Base-by-base conservation (phyloP, 2,888 invertebrate species). In the Leptothorax acervorum region DNA sequence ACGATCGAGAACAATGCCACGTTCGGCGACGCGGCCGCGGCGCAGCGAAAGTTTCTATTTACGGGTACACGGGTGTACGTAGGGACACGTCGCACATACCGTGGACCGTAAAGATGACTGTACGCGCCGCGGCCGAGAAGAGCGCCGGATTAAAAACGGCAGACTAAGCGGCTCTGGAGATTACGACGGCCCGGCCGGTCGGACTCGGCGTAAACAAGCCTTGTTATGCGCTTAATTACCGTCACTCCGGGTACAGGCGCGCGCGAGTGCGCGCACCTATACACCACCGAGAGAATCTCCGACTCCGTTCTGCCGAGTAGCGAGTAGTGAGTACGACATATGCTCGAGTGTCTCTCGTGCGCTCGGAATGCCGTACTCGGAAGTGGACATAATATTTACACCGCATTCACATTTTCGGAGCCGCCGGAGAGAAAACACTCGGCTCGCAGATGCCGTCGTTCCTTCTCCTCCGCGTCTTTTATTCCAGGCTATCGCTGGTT, bases 201-300 rank as follows among this genome's bases (percentile, higher is more conserved):
- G 62, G 53, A 82, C 88, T 87, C 88, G 90, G 87, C 88, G 90
- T 90, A 92, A 92, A 92, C 91, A 92, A 87, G 88, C 75, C 88
- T 90, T 85, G 91, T 92, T 91, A 91, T 90, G 87, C 85, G 85
- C 90, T 91, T 90, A 91, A 92, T 92, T 92, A 91, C 89, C 68
- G 82, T 83, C 85, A 78, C 84, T 84, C 85, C 85, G 86, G 45
- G 28, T 23, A 39, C 28, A 15, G n/a, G n/a, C 82, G 83, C 23
- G 62, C 66, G 62, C 65, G 70, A 71, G 66, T 60, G 55, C 39
- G 35, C 9, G 28, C 35, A 35, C 12, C n/a, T 39, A 11, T 35
- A 35, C 3, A 35, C 6, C 11, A 6, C n/a, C 8, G 51, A n/a
- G n/a, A 78, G 42, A 71, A 15, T 48, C 12, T 48, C 11, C 8